These are phyloP conservation scores for Orthosia cruda DNA, from an alignment of 2,888 invertebrate species.

Conservation along the genomic window DNA sequence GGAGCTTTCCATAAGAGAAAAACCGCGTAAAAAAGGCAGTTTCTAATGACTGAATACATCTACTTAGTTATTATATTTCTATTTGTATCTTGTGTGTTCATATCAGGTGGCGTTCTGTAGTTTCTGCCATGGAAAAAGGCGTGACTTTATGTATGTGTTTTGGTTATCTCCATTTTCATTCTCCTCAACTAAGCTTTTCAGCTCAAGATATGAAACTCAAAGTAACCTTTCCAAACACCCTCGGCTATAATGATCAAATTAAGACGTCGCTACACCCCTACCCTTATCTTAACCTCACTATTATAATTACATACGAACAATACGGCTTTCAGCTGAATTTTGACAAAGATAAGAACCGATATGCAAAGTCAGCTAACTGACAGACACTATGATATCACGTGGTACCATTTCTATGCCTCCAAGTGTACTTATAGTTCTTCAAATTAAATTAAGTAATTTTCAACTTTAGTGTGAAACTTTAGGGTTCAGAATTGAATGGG, in stretches of 20 bases:
- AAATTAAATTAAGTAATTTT: conserved; percentile 3
- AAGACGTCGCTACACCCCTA: conserved; percentile 41
- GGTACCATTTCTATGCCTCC: conserved; percentile 33
- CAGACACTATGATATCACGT: conserved; percentile 53
- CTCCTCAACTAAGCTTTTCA: neutral
- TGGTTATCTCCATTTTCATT: neutral
- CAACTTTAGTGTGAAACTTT: neutral
- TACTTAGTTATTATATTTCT: too few species aligned
- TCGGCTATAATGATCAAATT: conserved; percentile 39
- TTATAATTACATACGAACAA: conserved; percentile 61
- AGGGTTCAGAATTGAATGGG: conserved; percentile 21
- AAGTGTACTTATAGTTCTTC: conserved; percentile 29
- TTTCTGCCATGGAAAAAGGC: too few species aligned
- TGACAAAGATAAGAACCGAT: conserved; percentile 61
- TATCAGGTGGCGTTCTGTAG: too few species aligned
- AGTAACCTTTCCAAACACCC: conserved; percentile 29
- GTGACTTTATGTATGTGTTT: too few species aligned
- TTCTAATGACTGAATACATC: too few species aligned
- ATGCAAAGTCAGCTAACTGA: conserved; percentile 56
- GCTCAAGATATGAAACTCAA: conserved; percentile 19
- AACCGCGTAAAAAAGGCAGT: too few species aligned
- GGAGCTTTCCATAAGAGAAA: too few species aligned
- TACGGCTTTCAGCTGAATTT: conserved; percentile 55
- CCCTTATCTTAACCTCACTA: conserved; percentile 58
- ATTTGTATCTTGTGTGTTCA: too few species aligned